Evolutionary conservation across 2,113 vertebrate genomes (phyloP).

Genomic region (Crocuta crocuta): DNA sequence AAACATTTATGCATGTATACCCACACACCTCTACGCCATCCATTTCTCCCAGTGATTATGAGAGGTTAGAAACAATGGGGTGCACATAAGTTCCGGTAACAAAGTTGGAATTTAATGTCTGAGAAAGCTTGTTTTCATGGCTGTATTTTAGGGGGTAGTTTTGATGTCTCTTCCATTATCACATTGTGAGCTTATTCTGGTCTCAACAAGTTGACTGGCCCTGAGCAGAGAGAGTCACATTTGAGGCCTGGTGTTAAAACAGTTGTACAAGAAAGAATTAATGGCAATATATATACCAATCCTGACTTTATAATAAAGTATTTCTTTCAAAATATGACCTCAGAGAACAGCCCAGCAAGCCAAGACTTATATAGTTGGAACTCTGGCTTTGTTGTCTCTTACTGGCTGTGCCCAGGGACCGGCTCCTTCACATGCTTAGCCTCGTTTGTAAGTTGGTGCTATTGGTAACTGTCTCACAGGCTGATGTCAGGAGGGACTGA

Average conservation of each 20-base stretch:
- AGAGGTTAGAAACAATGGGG: neutral
- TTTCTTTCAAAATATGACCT: slow-evolving; percentile 16
- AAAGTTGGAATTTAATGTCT: neutral
- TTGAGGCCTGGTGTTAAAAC: neutral
- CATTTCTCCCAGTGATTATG: neutral
- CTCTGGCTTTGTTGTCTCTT: neutral
- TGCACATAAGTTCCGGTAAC: neutral
- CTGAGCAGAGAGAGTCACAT: neutral
- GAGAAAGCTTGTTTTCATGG: neutral
- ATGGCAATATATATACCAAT: neutral
- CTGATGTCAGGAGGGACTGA: neutral
- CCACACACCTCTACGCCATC: neutral
- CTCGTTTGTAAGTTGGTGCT: neutral
- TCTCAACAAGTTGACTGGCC: neutral
- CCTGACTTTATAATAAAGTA: slow-evolving; percentile 26
- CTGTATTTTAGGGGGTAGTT: neutral
- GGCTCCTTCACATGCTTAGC: neutral
- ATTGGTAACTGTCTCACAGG: neutral
- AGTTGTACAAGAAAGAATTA: neutral
- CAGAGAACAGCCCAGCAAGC: neutral
- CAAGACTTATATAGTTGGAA: neutral
- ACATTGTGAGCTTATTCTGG: neutral
- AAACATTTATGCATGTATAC: neutral
- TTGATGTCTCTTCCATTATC: neutral
- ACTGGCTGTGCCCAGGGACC: neutral